Percentiles rank a stretch among this genome's conserved stretches.
These are phyloP conservation scores for Calephelis perditalis DNA, from an alignment of 2,888 invertebrate species.

Conservation along the genomic window DNA sequence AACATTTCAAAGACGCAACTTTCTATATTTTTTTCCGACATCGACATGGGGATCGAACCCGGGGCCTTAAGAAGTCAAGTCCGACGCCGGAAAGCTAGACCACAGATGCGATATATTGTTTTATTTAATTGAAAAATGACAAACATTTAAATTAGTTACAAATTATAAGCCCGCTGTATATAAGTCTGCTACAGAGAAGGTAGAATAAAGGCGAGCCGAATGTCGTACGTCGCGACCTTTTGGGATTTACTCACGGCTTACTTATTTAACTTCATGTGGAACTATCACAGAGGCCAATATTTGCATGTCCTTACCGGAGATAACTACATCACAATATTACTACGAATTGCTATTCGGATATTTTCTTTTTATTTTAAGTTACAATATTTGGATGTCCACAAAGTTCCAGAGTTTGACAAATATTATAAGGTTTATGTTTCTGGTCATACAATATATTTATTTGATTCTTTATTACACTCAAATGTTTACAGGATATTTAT, in stretches of 20 bases:
- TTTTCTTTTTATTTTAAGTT: slow-evolving; percentile 9
- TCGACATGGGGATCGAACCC: too few species aligned
- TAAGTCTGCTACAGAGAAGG: slow-evolving; percentile 45
- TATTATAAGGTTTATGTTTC: too few species aligned
- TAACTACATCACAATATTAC: slow-evolving; percentile 29
- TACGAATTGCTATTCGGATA: slow-evolving; percentile 13
- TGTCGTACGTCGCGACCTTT: slow-evolving; percentile 70
- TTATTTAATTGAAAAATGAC: too few species aligned
- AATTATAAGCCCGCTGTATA: slow-evolving; percentile 41
- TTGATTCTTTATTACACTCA: too few species aligned
- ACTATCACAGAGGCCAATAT: slow-evolving; percentile 67
- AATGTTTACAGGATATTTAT: too few species aligned
- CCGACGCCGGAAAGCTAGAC: too few species aligned
- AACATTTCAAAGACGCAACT: slow-evolving; percentile 28
- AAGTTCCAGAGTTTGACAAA: too few species aligned
- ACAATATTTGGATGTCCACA: too few species aligned
- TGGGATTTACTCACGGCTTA: slow-evolving; percentile 57
- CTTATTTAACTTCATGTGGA: slow-evolving; percentile 63
- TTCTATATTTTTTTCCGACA: too few species aligned
- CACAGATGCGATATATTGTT: too few species aligned
- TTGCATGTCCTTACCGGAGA: slow-evolving; percentile 48
- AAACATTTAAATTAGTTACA: neutral
- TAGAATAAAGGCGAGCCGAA: slow-evolving; percentile 69
- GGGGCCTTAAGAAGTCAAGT: too few species aligned
- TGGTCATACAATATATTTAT: too few species aligned